Evolutionary conservation across 2,888 invertebrate species (phyloP).

Genomic region (Sipha maydis): DNA sequence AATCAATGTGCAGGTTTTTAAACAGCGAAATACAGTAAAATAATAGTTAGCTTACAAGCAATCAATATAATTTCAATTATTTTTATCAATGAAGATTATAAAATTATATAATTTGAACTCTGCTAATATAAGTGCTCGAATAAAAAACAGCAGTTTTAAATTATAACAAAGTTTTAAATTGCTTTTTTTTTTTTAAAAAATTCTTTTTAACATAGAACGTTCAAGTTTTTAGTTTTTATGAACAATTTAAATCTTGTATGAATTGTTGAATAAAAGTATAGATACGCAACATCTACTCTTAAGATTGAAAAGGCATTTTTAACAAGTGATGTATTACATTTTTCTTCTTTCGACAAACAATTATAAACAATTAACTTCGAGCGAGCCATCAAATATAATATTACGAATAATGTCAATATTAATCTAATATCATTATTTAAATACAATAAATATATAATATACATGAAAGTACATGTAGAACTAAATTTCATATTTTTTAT

Average conservation of each 20-base stretch:
- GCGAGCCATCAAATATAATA: too few relatives aligned
- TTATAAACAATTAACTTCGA: too few relatives aligned
- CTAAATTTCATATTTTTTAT: too few relatives aligned
- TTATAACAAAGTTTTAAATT: neutral
- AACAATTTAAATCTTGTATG: slow-evolving; percentile 1
- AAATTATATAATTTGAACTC: neutral
- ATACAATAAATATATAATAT: too few relatives aligned
- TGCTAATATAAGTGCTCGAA: neutral
- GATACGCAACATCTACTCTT: neutral
- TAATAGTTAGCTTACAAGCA: neutral
- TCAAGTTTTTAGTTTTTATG: neutral
- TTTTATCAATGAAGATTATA: neutral
- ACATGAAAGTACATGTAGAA: too few relatives aligned
- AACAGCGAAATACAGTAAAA: neutral
- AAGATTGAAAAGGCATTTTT: neutral
- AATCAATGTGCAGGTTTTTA: neutral
- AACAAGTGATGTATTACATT: neutral
- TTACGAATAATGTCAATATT: too few relatives aligned
- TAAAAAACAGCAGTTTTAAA: neutral
- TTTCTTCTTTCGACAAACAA: neutral
- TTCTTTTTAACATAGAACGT: neutral
- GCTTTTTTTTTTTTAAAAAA: neutral
- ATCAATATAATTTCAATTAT: neutral
- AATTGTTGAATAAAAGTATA: neutral
- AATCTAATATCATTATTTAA: too few relatives aligned